Conservation (phyloP, 1,140 invertebrate genomes). For the silkworm (Bombyx mori) region ASM3026992v2 NC_085109.1:12644501-12645000, state of each 20-base stretch:
- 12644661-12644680: slow-evolving; percentile 27
- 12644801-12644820: slow-evolving; percentile 20
- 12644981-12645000: too few relatives aligned
- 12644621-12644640: too few relatives aligned
- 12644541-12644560: too few relatives aligned
- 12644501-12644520: too few relatives aligned
- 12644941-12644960: too few relatives aligned
- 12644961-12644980: too few relatives aligned
- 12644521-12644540: too few relatives aligned
- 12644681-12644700: slow-evolving; percentile 80
- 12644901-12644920: background rate
- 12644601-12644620: too few relatives aligned
- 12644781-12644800: slow-evolving; percentile 25
- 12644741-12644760: slow-evolving; percentile 91
- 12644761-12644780: slow-evolving; percentile 25
- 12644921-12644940: too few relatives aligned
- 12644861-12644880: background rate
- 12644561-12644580: too few relatives aligned
- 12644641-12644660: too few relatives aligned
- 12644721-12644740: slow-evolving; percentile 81
- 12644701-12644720: slow-evolving; percentile 82
- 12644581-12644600: too few relatives aligned
- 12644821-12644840: background rate
- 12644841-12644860: background rate
- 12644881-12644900: background rate